Base-by-base conservation (phyloP, 2,113 vertebrate species). In the Eptatretus burgeri region DNA sequence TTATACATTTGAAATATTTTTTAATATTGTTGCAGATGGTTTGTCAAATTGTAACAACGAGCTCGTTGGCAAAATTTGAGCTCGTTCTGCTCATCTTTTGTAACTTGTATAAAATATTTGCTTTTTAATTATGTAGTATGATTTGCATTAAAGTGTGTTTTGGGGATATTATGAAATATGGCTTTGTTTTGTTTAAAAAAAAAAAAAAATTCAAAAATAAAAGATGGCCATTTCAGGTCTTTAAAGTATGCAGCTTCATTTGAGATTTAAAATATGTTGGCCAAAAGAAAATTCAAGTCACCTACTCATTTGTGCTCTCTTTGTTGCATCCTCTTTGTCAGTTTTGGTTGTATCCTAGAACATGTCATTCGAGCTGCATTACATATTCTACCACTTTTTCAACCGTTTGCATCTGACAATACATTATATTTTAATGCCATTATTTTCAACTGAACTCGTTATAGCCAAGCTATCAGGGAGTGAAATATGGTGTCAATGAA, bases 71-170 rank as follows among this genome's bases (percentile, higher is more conserved):
- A 17, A 60, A n/a, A 11, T 60, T 60, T 2, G 56, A 20, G n/a
- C n/a, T 60, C n/a, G 11, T 60, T 17, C 20, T 60, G n/a, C 20
- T 60, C 11, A 60, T 20, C 56, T 60, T 60, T 60, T 60, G 20
- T 17, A 60, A 60, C n/a, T 13, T 60, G 56, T 60, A 60, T 60
- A 11, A 60, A 60, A 13, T 60, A 60, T 60, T 60, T 60, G 16
- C 20, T 60, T 13, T n/a, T n/a, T n/a, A 60, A 60, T 20, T 17
- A 60, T 60, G 20, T 60, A 17, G n/a, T 11, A 20, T 60, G 20
- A 17, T 60, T 60, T 17, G 20, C 20, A 13, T 2, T 17, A 11
- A 60, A 13, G 11, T 17, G n/a, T 11, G 56, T 20, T 19, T 17
- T n/a, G 9, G 56, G 56, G 20, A n/a, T 20, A 17, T 60, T 60